Evolutionary conservation across 2,113 vertebrate genomes (phyloP).

Genomic region (Halichoeres trimaculatus): DNA sequence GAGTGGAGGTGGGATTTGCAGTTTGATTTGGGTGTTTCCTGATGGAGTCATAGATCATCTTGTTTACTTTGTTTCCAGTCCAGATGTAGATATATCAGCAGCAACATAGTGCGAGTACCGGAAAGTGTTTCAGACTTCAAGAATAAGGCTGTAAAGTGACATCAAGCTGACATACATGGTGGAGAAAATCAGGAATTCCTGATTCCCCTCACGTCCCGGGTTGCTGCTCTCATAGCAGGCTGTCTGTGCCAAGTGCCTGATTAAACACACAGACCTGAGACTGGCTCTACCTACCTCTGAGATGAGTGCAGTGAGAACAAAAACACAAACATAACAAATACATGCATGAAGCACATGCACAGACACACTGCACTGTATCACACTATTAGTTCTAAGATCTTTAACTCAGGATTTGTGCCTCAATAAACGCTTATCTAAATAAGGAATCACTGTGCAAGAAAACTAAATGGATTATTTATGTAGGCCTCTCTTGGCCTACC

Average conservation of each 20-base stretch:
- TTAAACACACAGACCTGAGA: conserved; percentile 69
- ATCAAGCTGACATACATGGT: conserved; percentile 10
- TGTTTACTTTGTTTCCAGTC: not conserved
- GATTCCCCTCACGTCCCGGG: conserved; percentile 63
- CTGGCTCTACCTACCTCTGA: conserved; percentile 37
- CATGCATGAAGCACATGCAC: not conserved
- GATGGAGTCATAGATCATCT: not conserved
- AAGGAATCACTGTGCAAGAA: not conserved
- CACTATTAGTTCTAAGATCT: not conserved
- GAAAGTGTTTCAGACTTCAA: not conserved
- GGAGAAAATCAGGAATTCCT: conserved; percentile 48
- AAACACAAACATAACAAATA: conserved; percentile 12
- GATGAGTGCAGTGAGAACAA: conserved; percentile 20
- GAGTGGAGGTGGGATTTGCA: not conserved
- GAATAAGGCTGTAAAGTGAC: conserved; percentile 16
- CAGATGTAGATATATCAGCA: not conserved
- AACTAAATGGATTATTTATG: not conserved
- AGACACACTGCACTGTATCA: not conserved
- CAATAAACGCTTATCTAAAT: not conserved
- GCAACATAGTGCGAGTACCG: not conserved
- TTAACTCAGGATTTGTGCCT: no score
- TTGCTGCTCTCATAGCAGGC: conserved; percentile 52
- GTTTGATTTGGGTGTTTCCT: not conserved
- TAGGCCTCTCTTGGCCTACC: no score
- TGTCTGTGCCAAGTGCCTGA: conserved; percentile 55